Evolutionary conservation across 53 echinoderm and acorn worm species (phyloP).

Genomic region (Luidia sarsii): DNA sequence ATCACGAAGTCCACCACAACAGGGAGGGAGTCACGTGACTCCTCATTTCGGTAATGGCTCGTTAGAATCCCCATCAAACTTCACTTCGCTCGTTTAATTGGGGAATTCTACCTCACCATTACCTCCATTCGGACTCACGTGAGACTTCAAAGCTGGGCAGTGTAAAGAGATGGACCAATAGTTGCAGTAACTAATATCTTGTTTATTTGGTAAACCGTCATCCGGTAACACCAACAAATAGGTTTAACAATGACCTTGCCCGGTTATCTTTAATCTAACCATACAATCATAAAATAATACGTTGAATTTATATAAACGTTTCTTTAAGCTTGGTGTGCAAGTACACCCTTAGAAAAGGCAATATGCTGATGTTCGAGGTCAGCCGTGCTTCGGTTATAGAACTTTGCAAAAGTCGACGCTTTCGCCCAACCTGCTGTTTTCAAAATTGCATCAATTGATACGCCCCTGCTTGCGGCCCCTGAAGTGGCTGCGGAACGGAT

Average conservation of each 20-base stretch:
- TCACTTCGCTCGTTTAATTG: constrained; percentile 27
- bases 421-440: background rate
- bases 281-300: too few relatives aligned
- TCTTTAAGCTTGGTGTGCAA: too few relatives aligned
- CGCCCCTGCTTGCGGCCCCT: background rate
- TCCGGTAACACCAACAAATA: too few relatives aligned
- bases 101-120: constrained; percentile 14
- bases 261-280: too few relatives aligned
- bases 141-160: constrained; percentile 6
- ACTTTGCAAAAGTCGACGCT: background rate
- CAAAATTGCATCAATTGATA: background rate
- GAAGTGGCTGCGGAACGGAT: background rate
- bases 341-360: background rate
- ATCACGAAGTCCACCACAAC: background rate
- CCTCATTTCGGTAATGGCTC: constrained; percentile 2
- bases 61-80: background rate
- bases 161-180: background rate
- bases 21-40: constrained; percentile 5
- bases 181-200: too few relatives aligned
- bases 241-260: too few relatives aligned
- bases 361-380: too few relatives aligned
- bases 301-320: too few relatives aligned
- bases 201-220: too few relatives aligned
- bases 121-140: constrained; percentile 17
- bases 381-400: background rate